Percentiles rank a stretch among this genome's conserved stretches.
These are phyloP conservation scores for Deilephila porcellus DNA, from an alignment of 2,888 invertebrate genomes.

Conservation along the genomic window DNA sequence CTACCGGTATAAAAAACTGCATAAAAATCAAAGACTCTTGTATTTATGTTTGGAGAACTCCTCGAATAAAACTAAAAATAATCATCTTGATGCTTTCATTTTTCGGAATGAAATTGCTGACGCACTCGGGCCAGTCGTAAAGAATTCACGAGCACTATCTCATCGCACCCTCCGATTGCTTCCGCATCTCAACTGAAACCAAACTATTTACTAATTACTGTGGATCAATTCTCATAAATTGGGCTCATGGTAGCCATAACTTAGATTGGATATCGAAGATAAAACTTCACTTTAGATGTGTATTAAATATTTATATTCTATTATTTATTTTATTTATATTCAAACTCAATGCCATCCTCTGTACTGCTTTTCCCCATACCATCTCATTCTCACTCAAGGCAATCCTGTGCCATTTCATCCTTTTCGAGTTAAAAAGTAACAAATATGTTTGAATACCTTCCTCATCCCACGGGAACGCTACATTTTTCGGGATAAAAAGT, in stretches of 20 bases:
- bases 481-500: too few relatives aligned
- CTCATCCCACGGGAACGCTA: too few relatives aligned
- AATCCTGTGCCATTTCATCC: too few relatives aligned
- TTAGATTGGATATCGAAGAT: neutral
- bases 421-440: too few relatives aligned
- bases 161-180: constrained; percentile 1
- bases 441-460: too few relatives aligned
- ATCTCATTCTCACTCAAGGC: too few relatives aligned
- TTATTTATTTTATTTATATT: too few relatives aligned
- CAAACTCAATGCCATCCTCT: too few relatives aligned
- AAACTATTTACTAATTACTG: constrained; percentile 31
- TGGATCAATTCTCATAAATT: constrained; percentile 1
- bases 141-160: constrained; percentile 31
- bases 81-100: neutral
- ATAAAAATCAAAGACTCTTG: neutral
- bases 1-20: neutral
- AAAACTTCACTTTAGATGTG: too few relatives aligned
- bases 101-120: constrained; percentile 12
- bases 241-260: neutral
- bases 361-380: too few relatives aligned
- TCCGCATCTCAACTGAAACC: constrained; percentile 10
- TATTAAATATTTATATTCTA: too few relatives aligned
- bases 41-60: neutral
- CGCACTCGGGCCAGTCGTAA: constrained; percentile 18
- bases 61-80: constrained; percentile 5